Conservation (phyloP, 2,888 invertebrate species). For the Phyllotreta striolata region DNA sequence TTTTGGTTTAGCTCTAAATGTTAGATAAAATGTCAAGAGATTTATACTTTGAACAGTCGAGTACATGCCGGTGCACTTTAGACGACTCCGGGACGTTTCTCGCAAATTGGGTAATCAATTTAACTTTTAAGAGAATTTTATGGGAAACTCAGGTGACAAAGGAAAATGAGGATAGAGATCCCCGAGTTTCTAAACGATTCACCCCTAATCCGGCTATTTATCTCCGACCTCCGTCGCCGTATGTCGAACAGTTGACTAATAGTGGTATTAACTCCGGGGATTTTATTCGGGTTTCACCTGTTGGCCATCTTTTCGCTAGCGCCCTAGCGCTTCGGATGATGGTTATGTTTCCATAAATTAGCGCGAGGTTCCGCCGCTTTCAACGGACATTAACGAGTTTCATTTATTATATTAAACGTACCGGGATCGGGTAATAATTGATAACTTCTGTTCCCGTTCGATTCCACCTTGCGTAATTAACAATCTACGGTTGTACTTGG, state of each 20-base stretch:
- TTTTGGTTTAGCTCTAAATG: not conserved
- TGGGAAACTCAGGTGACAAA: constrained; percentile 26
- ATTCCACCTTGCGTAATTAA: too few species aligned
- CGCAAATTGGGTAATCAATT: constrained; percentile 29
- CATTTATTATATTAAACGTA: too few species aligned
- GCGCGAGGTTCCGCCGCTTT: not conserved
- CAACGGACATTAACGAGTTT: too few species aligned
- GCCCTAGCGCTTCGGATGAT: constrained; percentile 7
- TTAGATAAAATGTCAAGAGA: constrained; percentile 1
- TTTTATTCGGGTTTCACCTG: constrained; percentile 31
- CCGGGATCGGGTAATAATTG: too few species aligned
- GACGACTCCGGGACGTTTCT: constrained; percentile 6
- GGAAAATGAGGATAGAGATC: constrained; percentile 27
- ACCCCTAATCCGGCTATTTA: constrained; percentile 31
- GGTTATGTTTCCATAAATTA: too few species aligned
- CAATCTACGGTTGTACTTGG: too few species aligned
- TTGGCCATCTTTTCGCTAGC: constrained; percentile 15
- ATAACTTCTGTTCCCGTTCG: too few species aligned
- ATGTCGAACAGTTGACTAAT: constrained; percentile 32
- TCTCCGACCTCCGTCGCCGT: constrained; percentile 19
- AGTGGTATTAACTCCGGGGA: constrained; percentile 21
- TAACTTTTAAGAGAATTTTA: constrained; percentile 29
- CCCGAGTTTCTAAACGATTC: constrained; percentile 21
- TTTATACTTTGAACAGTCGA: constrained; percentile 1
- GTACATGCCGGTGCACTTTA: constrained; percentile 8